Evolutionary conservation across 2,797 vertebrate genomes (phyloP).

Genomic region (Pangasius sanitwongsei): DNA sequence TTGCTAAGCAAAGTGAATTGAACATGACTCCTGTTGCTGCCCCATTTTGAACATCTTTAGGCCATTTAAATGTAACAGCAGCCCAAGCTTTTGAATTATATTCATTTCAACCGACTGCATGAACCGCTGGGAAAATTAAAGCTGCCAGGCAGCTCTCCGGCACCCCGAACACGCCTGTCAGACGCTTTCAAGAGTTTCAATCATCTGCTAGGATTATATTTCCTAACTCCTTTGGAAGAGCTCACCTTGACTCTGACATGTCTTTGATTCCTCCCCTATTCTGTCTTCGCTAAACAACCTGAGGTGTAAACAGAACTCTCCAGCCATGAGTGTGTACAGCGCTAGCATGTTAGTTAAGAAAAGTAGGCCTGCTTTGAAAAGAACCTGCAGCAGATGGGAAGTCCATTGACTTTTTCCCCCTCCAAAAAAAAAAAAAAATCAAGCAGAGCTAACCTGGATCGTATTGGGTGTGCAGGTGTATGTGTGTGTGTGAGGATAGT

Average conservation of each 20-base stretch:
- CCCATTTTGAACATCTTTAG: constrained; percentile 66
- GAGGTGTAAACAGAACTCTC: constrained; percentile 48
- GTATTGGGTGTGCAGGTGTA: not conserved
- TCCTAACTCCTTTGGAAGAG: constrained; percentile 6
- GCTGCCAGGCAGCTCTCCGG: constrained; percentile 64
- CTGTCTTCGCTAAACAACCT: constrained; percentile 36
- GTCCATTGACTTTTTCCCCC: constrained; percentile 61
- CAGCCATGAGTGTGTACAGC: constrained; percentile 40
- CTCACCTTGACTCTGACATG: constrained; percentile 13
- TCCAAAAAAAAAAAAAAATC: constrained; percentile 57
- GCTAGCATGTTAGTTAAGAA: constrained; percentile 46
- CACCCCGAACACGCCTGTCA: not conserved
- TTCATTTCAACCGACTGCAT: constrained; percentile 74
- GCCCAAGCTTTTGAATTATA: constrained; percentile 72
- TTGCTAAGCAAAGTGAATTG: constrained; percentile 65
- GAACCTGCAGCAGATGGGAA: constrained; percentile 67
- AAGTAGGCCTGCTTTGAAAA: constrained; percentile 58
- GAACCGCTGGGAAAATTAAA: constrained; percentile 74
- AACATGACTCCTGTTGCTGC: constrained; percentile 63
- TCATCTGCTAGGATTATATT: constrained; percentile 13
- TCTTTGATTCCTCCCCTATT: constrained; percentile 27
- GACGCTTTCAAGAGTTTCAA: constrained; percentile 21
- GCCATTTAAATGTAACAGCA: constrained; percentile 62
- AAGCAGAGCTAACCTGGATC: constrained; percentile 63
- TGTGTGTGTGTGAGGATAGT: constrained; percentile 65